Conservation (phyloP, 2,797 vertebrate species). For the Myripristis jacobus region DNA sequence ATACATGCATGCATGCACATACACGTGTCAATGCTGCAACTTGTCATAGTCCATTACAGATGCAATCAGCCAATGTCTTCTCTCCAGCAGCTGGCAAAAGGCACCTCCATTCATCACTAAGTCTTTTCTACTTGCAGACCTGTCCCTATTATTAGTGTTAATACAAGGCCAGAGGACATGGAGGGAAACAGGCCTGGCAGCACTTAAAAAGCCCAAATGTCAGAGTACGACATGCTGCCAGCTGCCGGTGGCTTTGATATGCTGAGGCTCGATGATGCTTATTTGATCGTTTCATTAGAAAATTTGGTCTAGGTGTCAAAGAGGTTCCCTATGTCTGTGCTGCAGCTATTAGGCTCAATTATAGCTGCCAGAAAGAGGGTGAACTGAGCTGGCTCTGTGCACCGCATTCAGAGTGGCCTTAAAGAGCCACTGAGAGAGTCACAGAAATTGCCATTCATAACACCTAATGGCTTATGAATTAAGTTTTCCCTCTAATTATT, state of each 20-base stretch:
- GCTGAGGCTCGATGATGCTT: slow-evolving; percentile 85
- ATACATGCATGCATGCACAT: no score
- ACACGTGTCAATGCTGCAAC: slow-evolving; percentile 23
- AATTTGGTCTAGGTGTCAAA: slow-evolving; percentile 88
- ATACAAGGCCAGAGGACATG: slow-evolving; percentile 80
- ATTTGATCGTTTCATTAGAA: slow-evolving; percentile 90
- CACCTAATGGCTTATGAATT: slow-evolving; percentile 86
- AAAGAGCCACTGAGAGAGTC: slow-evolving; percentile 90
- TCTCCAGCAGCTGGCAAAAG: slow-evolving; percentile 68
- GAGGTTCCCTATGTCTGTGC: slow-evolving; percentile 89
- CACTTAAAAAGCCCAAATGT: slow-evolving; percentile 79
- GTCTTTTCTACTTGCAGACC: slow-evolving; percentile 63
- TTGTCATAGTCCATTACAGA: slow-evolving; percentile 61
- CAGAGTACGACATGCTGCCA: slow-evolving; percentile 77
- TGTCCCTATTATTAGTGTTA: slow-evolving; percentile 77
- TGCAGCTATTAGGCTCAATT: slow-evolving; percentile 93
- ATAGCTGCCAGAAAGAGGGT: slow-evolving; percentile 89
- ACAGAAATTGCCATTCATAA: slow-evolving; percentile 94
- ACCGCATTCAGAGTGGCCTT: slow-evolving; percentile 88
- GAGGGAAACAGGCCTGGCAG: slow-evolving; percentile 80
- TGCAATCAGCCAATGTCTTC: slow-evolving; percentile 60
- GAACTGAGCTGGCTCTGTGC: slow-evolving; percentile 90
- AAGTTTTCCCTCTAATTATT: slow-evolving; percentile 90
- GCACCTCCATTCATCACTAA: slow-evolving; percentile 73
- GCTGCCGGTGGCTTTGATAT: slow-evolving; percentile 86